Evolutionary conservation across 2,113 vertebrate species (phyloP).

Genomic region (Oxyura jamaicensis): DNA sequence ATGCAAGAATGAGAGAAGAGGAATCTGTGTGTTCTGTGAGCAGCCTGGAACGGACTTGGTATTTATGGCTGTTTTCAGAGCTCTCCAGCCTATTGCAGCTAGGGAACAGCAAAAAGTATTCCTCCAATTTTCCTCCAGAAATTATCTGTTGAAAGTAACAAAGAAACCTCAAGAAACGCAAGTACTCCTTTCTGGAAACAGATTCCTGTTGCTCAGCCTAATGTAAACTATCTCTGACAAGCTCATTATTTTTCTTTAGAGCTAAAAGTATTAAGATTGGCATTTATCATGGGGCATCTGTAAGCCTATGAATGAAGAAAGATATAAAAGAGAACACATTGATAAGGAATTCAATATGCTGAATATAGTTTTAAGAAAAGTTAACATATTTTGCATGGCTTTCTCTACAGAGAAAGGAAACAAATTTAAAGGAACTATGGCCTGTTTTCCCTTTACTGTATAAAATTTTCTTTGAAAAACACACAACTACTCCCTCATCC

Average conservation of each 20-base stretch:
- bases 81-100: not conserved
- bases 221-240: not conserved
- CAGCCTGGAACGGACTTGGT: not conserved
- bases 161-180: not conserved
- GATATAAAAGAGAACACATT: not conserved
- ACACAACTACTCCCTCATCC: not conserved
- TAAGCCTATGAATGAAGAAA: not conserved
- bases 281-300: not conserved
- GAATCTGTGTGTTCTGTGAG: not conserved
- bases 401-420: not conserved
- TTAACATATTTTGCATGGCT: not conserved
- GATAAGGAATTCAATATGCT: slow-evolving; percentile 10
- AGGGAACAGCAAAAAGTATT: not conserved
- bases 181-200: not conserved
- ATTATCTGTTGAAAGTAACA: not conserved
- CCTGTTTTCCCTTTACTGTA: not conserved
- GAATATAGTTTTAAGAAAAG: not conserved
- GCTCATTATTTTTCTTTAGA: slow-evolving; percentile 20
- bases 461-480: not conserved
- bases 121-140: not conserved
- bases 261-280: slow-evolving; percentile 26
- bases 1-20: not conserved
- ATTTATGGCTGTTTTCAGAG: not conserved
- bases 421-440: not conserved
- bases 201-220: not conserved